Evolutionary conservation across 1,140 invertebrate species (phyloP).

Genomic region (Leptopilina clavipes): DNA sequence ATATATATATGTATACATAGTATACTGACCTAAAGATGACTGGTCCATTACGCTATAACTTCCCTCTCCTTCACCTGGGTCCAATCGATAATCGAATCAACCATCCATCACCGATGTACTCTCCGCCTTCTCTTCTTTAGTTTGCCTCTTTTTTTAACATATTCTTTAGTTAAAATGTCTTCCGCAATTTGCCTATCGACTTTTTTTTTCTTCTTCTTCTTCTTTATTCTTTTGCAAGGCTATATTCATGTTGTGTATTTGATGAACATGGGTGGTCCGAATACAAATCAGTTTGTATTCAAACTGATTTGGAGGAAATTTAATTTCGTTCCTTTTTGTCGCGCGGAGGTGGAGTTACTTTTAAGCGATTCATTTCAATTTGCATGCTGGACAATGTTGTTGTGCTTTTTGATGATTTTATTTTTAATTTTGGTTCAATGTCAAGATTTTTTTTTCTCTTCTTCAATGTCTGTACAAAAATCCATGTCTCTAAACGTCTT

Average conservation of each 20-base stretch:
- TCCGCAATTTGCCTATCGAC: slow-evolving; percentile 22
- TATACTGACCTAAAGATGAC: slow-evolving; percentile 68
- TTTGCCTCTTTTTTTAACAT: background rate
- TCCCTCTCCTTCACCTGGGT: background rate
- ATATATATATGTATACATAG: slow-evolving; percentile 35
- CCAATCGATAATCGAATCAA: slow-evolving; percentile 28
- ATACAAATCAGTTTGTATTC: too few species aligned
- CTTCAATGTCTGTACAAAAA: too few species aligned
- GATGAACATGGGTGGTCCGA: slow-evolving; percentile 7
- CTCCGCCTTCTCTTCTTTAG: background rate
- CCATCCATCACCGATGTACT: background rate
- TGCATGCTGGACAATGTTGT: too few species aligned
- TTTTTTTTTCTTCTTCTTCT: background rate
- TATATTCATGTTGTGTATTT: background rate
- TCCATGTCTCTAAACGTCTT: too few species aligned
- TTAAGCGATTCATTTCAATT: too few species aligned
- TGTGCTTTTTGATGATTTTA: too few species aligned
- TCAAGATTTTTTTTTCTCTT: too few species aligned
- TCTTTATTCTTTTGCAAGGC: background rate
- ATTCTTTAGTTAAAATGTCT: background rate
- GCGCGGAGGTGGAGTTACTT: too few species aligned
- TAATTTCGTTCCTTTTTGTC: too few species aligned
- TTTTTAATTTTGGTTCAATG: too few species aligned
- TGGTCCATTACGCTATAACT: slow-evolving; percentile 39
- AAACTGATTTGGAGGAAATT: background rate